These are phyloP conservation scores for Yponomeuta plumbellus DNA, from an alignment of 2,888 invertebrate species.

Conservation along the genomic window DNA sequence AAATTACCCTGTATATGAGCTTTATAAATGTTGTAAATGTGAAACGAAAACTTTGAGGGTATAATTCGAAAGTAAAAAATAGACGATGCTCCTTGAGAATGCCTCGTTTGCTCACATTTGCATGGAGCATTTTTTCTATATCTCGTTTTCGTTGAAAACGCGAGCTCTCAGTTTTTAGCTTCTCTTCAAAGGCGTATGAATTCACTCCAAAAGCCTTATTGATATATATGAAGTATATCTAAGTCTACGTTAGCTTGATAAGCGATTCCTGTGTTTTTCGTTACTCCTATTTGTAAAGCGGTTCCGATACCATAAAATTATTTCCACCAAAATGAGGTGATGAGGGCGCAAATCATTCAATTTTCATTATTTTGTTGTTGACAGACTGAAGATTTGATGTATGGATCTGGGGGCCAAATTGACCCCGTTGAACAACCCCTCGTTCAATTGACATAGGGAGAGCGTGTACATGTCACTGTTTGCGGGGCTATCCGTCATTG, in stretches of 20 bases:
- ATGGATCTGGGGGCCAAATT: background rate
- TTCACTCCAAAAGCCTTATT: no score
- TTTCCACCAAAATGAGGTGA: no score
- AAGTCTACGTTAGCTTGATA: no score
- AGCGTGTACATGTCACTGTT: background rate
- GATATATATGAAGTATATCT: no score
- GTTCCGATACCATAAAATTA: no score
- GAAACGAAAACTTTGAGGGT: constrained; percentile 11
- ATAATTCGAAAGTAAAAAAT: constrained; percentile 13
- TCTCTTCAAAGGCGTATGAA: no score
- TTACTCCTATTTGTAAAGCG: no score
- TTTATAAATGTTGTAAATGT: background rate
- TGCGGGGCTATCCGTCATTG: background rate
- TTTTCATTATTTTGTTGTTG: background rate
- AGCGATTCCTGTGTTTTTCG: no score
- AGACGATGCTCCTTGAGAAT: constrained; percentile 6
- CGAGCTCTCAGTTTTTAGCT: background rate
- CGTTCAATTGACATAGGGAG: background rate
- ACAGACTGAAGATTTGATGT: background rate
- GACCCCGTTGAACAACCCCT: background rate
- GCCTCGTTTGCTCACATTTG: constrained; percentile 31
- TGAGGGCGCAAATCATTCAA: no score
- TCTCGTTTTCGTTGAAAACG: background rate
- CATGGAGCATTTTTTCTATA: constrained; percentile 37
- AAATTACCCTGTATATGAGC: no score